Base-by-base conservation (phyloP, 2,113 vertebrate genomes). In the Notechis scutatus region DNA sequence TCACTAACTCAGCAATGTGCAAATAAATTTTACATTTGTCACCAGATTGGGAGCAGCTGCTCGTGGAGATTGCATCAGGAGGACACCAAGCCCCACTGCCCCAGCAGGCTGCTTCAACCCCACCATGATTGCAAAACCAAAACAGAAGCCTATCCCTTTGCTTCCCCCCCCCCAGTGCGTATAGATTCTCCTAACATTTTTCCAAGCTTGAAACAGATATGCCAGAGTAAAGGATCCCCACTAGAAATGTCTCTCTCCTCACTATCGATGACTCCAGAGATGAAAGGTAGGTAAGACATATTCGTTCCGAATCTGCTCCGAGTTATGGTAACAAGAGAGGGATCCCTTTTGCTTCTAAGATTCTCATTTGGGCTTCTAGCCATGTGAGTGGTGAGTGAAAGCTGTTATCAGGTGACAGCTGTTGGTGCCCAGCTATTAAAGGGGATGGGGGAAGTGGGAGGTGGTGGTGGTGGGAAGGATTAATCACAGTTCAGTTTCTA, bases 321-420 rank as follows among this genome's bases (percentile, higher is more conserved):
- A 92, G 39, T 18, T 3, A 18, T 92, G 39, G 90, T 91, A 93
- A 92, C 0, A 0, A 61, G 61, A 81, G 34, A 91, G 69, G 54
- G 1, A 9, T n/a, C 34, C 93, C 94, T 95, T 47, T 61, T 69
- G 23, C 54, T 90, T 95, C 93, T 93, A 92, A 23, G n/a, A 86
- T 18, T 69, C 26, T 21, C 18, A 57, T 93, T 94, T 91, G 42
- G 92, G 91, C 87, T 93, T 20, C 92, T 55, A 81, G 93, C 93
- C 94, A 85, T 15, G 91, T 42, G 90, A n/a, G 87, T 52, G 59
- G 0, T 5, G 6, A 92, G 81, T 64, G 95, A 91, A 95, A 96
- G 74, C 54, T 96, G 96, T 92, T 89, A 94, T 61, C 20, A 42
- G 29, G 4, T 52, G 64, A 91, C 93, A 93, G 87, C 93, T 93